phyloP scores from a whole-genome alignment of 2,797 vertebrate species.

The Coregonus ussuriensis region DNA sequence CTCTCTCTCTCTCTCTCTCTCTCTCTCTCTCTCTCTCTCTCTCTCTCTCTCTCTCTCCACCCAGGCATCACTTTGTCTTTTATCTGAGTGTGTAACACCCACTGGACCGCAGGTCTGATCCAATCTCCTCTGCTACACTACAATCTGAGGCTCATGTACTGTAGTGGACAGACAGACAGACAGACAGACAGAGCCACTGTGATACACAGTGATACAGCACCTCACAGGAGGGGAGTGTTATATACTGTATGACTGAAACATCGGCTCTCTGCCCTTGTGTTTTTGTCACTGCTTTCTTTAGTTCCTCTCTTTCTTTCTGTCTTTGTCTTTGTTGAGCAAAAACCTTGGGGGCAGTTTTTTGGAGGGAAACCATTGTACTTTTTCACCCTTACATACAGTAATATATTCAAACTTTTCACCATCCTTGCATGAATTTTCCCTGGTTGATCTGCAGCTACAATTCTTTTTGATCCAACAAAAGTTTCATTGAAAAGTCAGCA shows the following conservation, averaged over 20 bases:
- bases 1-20: background rate
- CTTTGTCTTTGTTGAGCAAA: background rate
- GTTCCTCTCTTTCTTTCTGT: constrained; percentile 42
- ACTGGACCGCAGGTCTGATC: constrained; percentile 58
- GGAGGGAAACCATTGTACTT: constrained; percentile 33
- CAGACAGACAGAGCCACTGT: background rate
- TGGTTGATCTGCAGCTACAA: constrained; percentile 66
- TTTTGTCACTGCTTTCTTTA: constrained; percentile 45
- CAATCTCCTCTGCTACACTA: constrained; percentile 53
- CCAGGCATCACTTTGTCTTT: constrained; percentile 59
- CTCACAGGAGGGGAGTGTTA: background rate
- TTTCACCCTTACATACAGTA: constrained; percentile 39
- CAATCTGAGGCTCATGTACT: constrained; percentile 60
- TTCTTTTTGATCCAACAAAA: constrained; percentile 73
- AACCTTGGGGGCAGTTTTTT: constrained; percentile 40
- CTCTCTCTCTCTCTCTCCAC: constrained; percentile 33
- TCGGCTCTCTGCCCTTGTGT: constrained; percentile 44
- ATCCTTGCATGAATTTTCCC: constrained; percentile 58
- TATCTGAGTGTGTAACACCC: constrained; percentile 60
- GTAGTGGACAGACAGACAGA: constrained; percentile 16
- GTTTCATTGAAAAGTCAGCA: constrained; percentile 67
- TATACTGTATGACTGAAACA: constrained; percentile 33
- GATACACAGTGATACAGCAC: background rate
- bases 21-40: background rate
- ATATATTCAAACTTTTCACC: constrained; percentile 58